Evolutionary conservation across 2,113 vertebrate species (phyloP).

Genomic region (Hyla sarda): DNA sequence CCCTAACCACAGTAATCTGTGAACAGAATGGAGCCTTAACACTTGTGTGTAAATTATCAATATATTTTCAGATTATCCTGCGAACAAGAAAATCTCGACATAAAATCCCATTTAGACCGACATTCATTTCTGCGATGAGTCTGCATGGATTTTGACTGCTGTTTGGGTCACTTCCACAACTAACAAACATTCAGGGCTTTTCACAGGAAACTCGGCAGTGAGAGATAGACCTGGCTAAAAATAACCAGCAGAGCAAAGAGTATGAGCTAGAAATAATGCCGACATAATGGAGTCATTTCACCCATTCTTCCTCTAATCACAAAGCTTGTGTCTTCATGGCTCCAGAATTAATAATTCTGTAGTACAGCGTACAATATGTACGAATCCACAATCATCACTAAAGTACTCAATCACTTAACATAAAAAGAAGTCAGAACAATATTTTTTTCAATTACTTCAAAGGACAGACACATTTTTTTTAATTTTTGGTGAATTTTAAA

Average conservation of each 20-base stretch:
- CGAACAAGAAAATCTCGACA: not conserved
- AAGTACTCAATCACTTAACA: not conserved
- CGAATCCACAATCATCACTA: not conserved
- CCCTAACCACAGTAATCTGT: too few relatives aligned
- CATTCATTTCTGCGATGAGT: not conserved
- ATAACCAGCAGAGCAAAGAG: conserved; percentile 3
- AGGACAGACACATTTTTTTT: too few relatives aligned
- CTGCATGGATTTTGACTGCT: not conserved
- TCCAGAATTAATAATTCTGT: conserved; percentile 66
- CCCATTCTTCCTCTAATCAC: conserved; percentile 34
- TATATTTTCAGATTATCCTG: too few relatives aligned
- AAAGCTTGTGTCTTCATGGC: conserved; percentile 46
- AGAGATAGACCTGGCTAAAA: conserved; percentile 15
- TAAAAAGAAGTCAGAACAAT: not conserved
- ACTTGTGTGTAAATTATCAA: too few relatives aligned
- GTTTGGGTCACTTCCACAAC: not conserved
- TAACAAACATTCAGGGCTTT: not conserved
- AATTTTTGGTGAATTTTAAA: too few relatives aligned
- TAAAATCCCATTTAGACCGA: not conserved
- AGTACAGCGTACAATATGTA: not conserved
- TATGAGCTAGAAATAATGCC: not conserved
- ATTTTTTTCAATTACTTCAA: not conserved
- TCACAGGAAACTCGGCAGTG: not conserved
- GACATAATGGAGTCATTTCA: conserved; percentile 34
- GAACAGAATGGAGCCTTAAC: too few relatives aligned